These are phyloP conservation scores for Cephonodes hylas DNA, from an alignment of 2,888 invertebrate species.

Conservation along the genomic window DNA sequence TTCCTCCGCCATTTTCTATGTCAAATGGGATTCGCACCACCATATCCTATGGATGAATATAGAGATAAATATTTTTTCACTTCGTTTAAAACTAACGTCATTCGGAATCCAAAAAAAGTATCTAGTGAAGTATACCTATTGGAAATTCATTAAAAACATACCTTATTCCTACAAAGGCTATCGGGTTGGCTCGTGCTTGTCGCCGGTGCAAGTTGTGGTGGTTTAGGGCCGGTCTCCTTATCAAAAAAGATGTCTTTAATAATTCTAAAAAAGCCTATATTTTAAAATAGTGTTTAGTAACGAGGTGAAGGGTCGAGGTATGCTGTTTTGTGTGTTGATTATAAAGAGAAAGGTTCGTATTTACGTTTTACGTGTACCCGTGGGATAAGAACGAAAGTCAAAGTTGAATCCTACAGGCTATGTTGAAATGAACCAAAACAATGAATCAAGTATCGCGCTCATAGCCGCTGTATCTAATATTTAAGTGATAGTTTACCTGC, in stretches of 20 bases:
- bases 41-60: conserved; percentile 47
- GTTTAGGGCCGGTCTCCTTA: conserved; percentile 52
- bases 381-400: no score
- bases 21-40: conserved; percentile 74
- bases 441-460: background rate
- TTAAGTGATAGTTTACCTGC: conserved; percentile 48
- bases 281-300: no score
- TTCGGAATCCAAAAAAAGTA: no score
- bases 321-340: no score
- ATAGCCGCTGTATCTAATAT: background rate
- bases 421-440: no score
- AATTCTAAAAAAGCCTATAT: no score
- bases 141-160: no score
- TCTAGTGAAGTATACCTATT: no score
- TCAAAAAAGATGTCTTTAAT: background rate
- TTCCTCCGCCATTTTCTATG: conserved; percentile 55
- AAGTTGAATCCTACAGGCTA: no score
- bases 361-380: no score
- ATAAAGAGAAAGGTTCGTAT: no score
- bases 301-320: no score
- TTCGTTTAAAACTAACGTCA: background rate
- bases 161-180: conserved; percentile 46
- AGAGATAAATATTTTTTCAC: background rate
- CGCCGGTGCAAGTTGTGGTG: conserved; percentile 38
- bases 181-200: conserved; percentile 44